Percentiles rank a stretch among this genome's conserved stretches.
Evolutionary conservation across 2,113 vertebrate species (phyloP).

Genomic region (Nesospiza acunhae): DNA sequence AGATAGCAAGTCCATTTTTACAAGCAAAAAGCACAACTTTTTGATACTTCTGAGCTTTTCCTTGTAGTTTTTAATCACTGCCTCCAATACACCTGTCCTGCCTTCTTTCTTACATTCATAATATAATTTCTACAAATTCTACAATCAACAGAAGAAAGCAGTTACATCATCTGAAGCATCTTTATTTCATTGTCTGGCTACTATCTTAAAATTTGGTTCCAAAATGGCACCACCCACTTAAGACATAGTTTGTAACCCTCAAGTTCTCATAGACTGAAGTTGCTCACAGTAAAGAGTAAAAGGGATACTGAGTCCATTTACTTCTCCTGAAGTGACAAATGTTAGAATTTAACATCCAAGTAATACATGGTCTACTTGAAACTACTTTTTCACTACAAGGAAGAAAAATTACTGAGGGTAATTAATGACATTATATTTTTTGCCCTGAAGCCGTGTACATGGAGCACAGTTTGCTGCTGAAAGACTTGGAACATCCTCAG

Average conservation of each 20-base stretch:
- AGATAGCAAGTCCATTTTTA: background rate
- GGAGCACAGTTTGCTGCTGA: background rate
- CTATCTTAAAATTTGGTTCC: background rate
- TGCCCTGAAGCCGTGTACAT: background rate
- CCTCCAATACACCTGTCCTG: background rate
- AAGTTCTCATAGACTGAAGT: background rate
- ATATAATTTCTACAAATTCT: background rate
- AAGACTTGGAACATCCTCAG: background rate
- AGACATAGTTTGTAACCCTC: background rate
- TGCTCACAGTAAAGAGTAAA: background rate
- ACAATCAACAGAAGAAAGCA: background rate
- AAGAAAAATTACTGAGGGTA: background rate
- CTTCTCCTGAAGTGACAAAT: background rate
- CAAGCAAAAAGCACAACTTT: background rate
- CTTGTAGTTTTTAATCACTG: background rate
- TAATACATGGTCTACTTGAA: background rate
- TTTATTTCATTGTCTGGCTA: background rate
- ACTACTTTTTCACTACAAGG: background rate
- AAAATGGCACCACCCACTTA: background rate
- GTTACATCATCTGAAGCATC: background rate
- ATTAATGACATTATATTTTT: background rate
- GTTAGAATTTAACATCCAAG: background rate
- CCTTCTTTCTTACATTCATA: background rate
- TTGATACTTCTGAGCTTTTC: background rate
- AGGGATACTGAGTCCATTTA: background rate